Conservation (phyloP, 1,140 invertebrate genomes). For the Zaprionus camerounensis region DNA sequence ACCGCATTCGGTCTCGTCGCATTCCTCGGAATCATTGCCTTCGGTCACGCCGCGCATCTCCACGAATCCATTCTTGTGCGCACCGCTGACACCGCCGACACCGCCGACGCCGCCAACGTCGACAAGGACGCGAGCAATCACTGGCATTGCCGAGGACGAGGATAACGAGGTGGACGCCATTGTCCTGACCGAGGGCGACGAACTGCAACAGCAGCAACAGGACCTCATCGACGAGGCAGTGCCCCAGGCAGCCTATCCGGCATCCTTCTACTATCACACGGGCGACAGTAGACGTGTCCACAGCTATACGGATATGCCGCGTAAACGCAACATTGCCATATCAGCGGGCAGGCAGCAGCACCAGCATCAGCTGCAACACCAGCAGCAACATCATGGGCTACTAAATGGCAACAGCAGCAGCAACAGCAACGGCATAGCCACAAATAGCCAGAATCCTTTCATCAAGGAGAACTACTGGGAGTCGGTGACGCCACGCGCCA, state of each 20-base stretch:
- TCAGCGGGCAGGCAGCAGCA: constrained; percentile 47
- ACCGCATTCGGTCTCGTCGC: constrained; percentile 84
- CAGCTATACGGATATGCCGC: constrained; percentile 82
- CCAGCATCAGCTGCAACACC: constrained; percentile 31
- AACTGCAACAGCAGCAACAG: constrained; percentile 24
- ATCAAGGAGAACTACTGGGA: constrained; percentile 84
- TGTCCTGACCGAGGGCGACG: constrained; percentile 29
- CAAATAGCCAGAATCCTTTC: constrained; percentile 72
- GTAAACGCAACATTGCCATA: constrained; percentile 66
- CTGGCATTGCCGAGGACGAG: constrained; percentile 16
- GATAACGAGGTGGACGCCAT: constrained; percentile 28
- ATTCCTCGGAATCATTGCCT: constrained; percentile 85
- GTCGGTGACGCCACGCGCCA: constrained; percentile 59
- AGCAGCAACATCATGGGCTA: constrained; percentile 37
- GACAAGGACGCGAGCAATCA: neutral
- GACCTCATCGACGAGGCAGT: constrained; percentile 34
- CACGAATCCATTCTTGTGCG: constrained; percentile 81
- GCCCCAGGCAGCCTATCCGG: constrained; percentile 57
- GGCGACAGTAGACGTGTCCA: constrained; percentile 50
- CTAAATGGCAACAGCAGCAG: constrained; percentile 49
- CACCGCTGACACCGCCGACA: constrained; percentile 58
- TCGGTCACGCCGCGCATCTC: constrained; percentile 84
- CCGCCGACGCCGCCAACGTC: constrained; percentile 28
- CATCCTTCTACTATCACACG: constrained; percentile 72
- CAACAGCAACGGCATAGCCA: constrained; percentile 43